Percentiles rank a stretch among this genome's conserved stretches.
Conservation (phyloP, 2,888 invertebrate genomes). For the Leptinotarsa juncta region DNA sequence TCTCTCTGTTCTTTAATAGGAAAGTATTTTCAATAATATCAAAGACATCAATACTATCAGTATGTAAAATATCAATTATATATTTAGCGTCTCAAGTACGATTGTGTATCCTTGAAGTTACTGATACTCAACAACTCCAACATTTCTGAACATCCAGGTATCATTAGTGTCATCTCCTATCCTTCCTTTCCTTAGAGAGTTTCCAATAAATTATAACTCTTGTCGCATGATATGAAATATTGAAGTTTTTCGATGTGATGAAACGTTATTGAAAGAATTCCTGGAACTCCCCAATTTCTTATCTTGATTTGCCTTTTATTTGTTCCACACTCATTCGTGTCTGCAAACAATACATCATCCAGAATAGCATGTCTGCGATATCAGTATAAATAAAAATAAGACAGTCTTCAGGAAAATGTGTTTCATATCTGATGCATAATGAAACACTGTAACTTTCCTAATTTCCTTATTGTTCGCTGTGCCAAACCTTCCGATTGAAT, state of each 20-base stretch:
- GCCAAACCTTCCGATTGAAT: slow-evolving; percentile 30
- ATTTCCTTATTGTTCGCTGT: slow-evolving; percentile 11
- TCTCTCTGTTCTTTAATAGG: too few species aligned
- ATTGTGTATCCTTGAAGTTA: background rate
- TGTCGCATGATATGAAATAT: background rate
- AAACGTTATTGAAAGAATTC: background rate
- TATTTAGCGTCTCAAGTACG: background rate
- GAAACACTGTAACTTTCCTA: background rate
- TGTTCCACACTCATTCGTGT: slow-evolving; percentile 9
- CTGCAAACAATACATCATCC: background rate
- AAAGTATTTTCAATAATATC: too few species aligned
- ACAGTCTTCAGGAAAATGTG: slow-evolving; percentile 9
- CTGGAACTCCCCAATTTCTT: background rate
- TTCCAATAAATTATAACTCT: slow-evolving; percentile 3
- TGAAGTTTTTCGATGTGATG: background rate
- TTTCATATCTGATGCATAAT: slow-evolving; percentile 12
- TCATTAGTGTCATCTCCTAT: background rate
- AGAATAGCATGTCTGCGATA: background rate
- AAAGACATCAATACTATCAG: too few species aligned
- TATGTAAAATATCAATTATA: background rate
- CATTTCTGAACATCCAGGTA: background rate
- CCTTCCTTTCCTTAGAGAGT: slow-evolving; percentile 17
- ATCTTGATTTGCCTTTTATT: slow-evolving; percentile 8
- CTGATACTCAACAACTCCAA: background rate
- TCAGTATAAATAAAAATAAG: background rate